Conservation (phyloP, 2,888 invertebrate genomes). For the Mythimna ferrago region DNA sequence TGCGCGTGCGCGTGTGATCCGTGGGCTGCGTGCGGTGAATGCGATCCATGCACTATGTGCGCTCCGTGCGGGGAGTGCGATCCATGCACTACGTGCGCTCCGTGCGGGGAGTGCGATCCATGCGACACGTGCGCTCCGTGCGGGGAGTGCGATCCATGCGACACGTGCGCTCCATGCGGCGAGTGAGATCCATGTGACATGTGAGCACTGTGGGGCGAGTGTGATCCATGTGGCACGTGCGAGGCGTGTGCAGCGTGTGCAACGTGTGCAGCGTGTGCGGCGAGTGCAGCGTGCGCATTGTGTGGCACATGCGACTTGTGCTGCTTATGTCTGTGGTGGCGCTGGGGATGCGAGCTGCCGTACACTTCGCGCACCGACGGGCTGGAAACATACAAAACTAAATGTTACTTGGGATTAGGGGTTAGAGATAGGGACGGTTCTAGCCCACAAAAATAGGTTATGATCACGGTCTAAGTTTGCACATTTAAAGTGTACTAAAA, state of each 20-base stretch:
- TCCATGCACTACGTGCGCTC: not conserved
- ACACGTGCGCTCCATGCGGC: not conserved
- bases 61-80: constrained; percentile 4
- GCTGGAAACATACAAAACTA: constrained; percentile 68
- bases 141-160: constrained; percentile 15
- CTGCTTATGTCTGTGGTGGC: constrained; percentile 76
- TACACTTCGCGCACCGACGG: constrained; percentile 85
- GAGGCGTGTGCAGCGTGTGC: constrained; percentile 7
- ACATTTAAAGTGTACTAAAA: too few species aligned
- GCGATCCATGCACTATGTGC: not conserved
- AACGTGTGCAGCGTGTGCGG: not conserved
- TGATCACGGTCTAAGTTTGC: too few species aligned
- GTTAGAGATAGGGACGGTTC: too few species aligned
- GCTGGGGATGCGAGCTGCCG: constrained; percentile 84
- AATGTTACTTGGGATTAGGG: not conserved
- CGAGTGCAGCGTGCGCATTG: not conserved
- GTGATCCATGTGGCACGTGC: constrained; percentile 44
- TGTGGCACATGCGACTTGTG: constrained; percentile 50
- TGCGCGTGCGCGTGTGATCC: constrained; percentile 18
- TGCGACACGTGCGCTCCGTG: constrained; percentile 15
- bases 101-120: not conserved
- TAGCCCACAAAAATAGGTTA: too few species aligned
- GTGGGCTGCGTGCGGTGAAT: constrained; percentile 24
- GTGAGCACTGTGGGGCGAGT: not conserved
- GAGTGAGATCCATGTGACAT: not conserved